Conservation (phyloP, 2,797 vertebrate genomes). For the Parambassis ranga region DNA sequence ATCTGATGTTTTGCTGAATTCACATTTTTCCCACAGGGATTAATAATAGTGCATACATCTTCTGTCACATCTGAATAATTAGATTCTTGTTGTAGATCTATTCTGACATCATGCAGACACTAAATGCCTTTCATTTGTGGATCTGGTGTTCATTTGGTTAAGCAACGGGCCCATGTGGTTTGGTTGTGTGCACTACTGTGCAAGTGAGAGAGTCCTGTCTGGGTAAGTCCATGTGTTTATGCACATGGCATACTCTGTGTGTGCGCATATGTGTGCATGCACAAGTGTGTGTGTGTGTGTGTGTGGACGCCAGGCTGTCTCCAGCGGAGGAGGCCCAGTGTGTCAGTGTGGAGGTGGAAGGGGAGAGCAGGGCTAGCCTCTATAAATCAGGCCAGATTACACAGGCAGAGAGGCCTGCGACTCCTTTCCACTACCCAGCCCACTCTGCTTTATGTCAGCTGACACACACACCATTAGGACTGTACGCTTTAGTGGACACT, state of each 20-base stretch:
- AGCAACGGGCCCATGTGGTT: slow-evolving; percentile 61
- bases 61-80: not conserved
- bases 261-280: slow-evolving; percentile 25
- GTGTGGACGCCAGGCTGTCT: slow-evolving; percentile 94
- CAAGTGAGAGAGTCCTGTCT: slow-evolving; percentile 46
- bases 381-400: slow-evolving; percentile 99
- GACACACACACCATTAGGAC: slow-evolving; percentile 84
- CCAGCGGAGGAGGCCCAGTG: slow-evolving; percentile 91
- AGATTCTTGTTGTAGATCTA: not conserved
- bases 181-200: slow-evolving; percentile 66
- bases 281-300: slow-evolving; percentile 26
- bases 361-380: slow-evolving; percentile 82
- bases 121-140: slow-evolving; percentile 44
- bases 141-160: slow-evolving; percentile 66
- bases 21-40: not conserved
- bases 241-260: slow-evolving; percentile 13
- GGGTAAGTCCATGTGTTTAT: slow-evolving; percentile 52
- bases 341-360: slow-evolving; percentile 69
- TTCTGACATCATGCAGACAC: slow-evolving; percentile 43
- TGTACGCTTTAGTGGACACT: slow-evolving; percentile 15
- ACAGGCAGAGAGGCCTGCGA: slow-evolving; percentile 85
- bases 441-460: slow-evolving; percentile 96
- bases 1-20: not conserved
- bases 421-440: slow-evolving; percentile 86
- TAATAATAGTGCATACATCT: not conserved